Percentiles rank a stretch among this genome's conserved stretches.
Conservation (phyloP, 2,797 vertebrate genomes). For the Hippopotamyrus pictus region DNA sequence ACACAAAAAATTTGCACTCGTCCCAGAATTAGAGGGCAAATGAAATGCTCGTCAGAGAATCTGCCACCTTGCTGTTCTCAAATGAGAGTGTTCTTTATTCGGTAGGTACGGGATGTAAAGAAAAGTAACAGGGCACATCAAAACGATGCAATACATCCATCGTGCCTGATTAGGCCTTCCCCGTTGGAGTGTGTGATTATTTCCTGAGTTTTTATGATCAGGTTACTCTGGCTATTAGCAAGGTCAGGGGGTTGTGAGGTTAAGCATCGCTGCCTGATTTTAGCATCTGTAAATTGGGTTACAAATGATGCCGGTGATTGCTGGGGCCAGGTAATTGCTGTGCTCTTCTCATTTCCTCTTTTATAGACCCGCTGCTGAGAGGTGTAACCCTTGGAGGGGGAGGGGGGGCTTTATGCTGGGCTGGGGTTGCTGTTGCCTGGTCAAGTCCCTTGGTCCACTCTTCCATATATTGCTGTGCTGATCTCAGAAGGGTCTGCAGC, state of each 20-base stretch:
- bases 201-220: neutral
- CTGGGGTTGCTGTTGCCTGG: neutral
- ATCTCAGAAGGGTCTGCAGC: neutral
- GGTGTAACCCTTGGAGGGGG: neutral
- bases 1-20: neutral
- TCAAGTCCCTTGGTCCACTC: neutral
- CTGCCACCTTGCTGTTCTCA: neutral
- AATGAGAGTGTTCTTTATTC: neutral
- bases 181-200: neutral
- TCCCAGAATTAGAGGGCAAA: neutral
- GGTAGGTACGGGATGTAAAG: neutral
- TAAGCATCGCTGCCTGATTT: neutral
- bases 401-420: neutral
- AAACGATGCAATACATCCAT: neutral
- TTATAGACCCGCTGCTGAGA: neutral
- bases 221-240: neutral
- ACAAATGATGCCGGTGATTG: conserved; percentile 39
- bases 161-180: neutral
- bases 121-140: neutral
- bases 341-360: neutral
- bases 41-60: neutral
- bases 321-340: conserved; percentile 12
- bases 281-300: conserved; percentile 3
- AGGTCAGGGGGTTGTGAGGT: neutral
- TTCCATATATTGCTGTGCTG: neutral